A percentile compares a stretch with the other conserved stretches of the same genome.
Evolutionary conservation across 2,797 vertebrate species (phyloP).

Genomic region (Mycteria americana): DNA sequence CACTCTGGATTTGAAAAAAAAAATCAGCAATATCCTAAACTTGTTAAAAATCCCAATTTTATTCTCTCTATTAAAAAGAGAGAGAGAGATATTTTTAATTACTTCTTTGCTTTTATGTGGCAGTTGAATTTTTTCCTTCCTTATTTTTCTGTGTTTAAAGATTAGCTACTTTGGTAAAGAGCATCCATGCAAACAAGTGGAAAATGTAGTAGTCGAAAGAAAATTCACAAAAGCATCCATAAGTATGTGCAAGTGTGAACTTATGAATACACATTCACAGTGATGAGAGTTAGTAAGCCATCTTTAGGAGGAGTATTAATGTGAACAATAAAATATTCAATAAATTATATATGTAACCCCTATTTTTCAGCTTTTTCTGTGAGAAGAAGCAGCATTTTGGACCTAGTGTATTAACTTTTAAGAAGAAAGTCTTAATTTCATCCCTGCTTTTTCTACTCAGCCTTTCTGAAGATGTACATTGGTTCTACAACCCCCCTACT

Average conservation of each 20-base stretch:
- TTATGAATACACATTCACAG: not conserved
- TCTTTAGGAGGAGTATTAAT: not conserved
- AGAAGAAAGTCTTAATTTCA: not conserved
- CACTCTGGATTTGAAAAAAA: not conserved
- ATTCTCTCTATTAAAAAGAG: not conserved
- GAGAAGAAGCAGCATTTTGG: not conserved
- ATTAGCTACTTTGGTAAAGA: not conserved
- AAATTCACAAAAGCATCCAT: not conserved
- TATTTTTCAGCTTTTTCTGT: not conserved
- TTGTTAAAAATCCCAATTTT: not conserved
- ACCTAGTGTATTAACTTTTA: not conserved
- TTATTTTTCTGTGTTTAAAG: not conserved
- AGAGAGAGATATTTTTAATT: not conserved
- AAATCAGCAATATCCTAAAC: not conserved
- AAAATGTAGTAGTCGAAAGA: not conserved
- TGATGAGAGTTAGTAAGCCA: not conserved
- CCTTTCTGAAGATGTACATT: not conserved
- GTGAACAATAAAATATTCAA: not conserved
- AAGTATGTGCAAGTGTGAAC: not conserved
- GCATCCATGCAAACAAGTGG: not conserved
- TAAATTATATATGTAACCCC: accelerated
- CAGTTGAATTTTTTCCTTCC: not conserved
- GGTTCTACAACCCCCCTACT: not conserved
- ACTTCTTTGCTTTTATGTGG: not conserved
- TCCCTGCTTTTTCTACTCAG: not conserved